These are phyloP conservation scores for Orbicella faveolata DNA, from an alignment of 64 coral and sea anemone species.

Conservation along the genomic window DNA sequence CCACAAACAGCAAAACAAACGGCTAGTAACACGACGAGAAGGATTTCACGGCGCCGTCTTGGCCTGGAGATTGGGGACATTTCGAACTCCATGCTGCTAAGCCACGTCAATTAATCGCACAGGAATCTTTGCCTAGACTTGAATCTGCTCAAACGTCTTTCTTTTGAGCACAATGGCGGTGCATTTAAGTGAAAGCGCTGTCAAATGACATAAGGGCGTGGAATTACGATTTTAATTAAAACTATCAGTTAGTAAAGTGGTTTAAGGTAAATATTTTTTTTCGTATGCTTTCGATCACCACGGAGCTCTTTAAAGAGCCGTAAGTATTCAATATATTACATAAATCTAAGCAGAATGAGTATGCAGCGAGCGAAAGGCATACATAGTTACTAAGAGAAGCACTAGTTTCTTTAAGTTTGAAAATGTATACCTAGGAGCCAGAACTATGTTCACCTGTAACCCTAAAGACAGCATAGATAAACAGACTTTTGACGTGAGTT, in stretches of 20 bases:
- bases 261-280: background rate
- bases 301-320: no score
- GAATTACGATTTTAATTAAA: slow-evolving; percentile 15
- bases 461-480: no score
- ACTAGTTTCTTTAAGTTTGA: no score
- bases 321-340: no score
- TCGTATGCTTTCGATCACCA: background rate
- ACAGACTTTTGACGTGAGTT: no score
- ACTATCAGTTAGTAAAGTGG: background rate
- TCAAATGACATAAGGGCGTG: slow-evolving; percentile 8
- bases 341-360: no score
- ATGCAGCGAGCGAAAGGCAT: no score
- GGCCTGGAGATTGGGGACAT: background rate
- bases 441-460: no score
- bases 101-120: background rate
- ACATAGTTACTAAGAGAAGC: no score
- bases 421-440: no score
- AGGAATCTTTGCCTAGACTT: background rate
- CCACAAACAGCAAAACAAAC: background rate
- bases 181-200: background rate
- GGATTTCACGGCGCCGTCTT: background rate
- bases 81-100: background rate
- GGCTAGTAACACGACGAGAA: background rate
- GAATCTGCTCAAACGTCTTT: background rate
- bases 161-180: background rate